A percentile compares a stretch with the other conserved stretches of the same genome.
Conservation (phyloP, 2,797 vertebrate species). For the Malurus splendens region DNA sequence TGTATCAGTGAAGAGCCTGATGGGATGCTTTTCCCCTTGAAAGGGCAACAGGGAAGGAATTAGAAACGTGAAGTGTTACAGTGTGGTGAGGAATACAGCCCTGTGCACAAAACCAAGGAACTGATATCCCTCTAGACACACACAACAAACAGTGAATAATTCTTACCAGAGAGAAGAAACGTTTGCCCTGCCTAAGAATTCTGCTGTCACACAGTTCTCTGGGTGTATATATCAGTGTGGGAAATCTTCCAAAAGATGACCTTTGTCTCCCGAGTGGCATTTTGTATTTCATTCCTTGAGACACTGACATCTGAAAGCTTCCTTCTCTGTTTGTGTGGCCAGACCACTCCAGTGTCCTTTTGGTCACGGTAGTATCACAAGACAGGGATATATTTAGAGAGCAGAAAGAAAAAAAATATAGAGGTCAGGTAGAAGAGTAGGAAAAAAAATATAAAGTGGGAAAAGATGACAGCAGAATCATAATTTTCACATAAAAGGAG, state of each 20-base stretch:
- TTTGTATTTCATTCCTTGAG: background rate
- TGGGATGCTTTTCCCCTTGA: background rate
- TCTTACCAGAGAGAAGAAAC: background rate
- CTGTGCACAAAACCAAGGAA: background rate
- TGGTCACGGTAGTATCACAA: background rate
- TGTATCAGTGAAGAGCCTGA: background rate
- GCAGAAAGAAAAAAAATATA: background rate
- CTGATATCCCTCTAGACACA: background rate
- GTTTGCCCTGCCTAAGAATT: background rate
- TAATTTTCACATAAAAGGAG: slow-evolving; percentile 5
- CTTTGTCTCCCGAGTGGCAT: background rate
- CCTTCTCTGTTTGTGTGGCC: background rate
- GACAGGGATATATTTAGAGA: background rate
- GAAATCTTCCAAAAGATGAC: background rate
- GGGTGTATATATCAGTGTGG: background rate
- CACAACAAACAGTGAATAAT: background rate
- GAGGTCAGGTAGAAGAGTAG: background rate
- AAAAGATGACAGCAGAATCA: background rate
- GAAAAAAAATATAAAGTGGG: background rate
- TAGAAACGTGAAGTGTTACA: background rate
- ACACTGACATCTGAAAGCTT: background rate
- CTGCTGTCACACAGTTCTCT: background rate
- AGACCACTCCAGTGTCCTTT: background rate
- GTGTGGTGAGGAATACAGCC: background rate
- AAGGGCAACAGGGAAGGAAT: background rate